Evolutionary conservation across 2,113 vertebrate genomes (phyloP).

Genomic region (Acanthochromis polyacanthus): DNA sequence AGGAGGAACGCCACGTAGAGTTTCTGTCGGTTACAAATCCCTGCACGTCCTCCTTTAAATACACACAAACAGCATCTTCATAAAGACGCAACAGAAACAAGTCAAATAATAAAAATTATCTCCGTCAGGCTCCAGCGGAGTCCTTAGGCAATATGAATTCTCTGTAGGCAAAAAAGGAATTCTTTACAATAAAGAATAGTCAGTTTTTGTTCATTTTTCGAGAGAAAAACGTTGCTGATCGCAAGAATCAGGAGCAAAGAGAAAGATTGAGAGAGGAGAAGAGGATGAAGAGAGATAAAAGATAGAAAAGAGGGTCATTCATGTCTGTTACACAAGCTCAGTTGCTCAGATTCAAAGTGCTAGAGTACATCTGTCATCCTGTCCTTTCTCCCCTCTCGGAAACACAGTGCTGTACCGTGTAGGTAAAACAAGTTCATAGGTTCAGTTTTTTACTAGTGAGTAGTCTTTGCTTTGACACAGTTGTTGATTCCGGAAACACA

Average conservation of each 20-base stretch:
- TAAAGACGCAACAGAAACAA: conserved; percentile 91
- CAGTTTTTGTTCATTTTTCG: conserved; percentile 85
- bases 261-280: conserved; percentile 61
- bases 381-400: conserved; percentile 82
- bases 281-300: conserved; percentile 48
- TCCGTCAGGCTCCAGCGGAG: conserved; percentile 88
- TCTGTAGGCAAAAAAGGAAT: conserved; percentile 91
- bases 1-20: conserved; percentile 87
- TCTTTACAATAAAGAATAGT: conserved; percentile 93
- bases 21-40: conserved; percentile 87
- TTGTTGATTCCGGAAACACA: conserved; percentile 84
- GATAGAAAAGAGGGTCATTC: conserved; percentile 83
- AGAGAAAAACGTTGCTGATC: conserved; percentile 60
- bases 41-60: conserved; percentile 92
- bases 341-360: conserved; percentile 99
- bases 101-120: conserved; percentile 79
- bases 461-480: conserved; percentile 77
- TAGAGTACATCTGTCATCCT: conserved; percentile 88
- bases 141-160: conserved; percentile 89
- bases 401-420: conserved; percentile 91
- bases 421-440: conserved; percentile 73
- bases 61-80: conserved; percentile 90
- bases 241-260: conserved; percentile 66
- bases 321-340: conserved; percentile 91
- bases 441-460: conserved; percentile 55